Evolutionary conservation across 2,888 invertebrate genomes (phyloP), one percentile per base, ranked within the genome.

Genomic region (Apamea sordens): DNA sequence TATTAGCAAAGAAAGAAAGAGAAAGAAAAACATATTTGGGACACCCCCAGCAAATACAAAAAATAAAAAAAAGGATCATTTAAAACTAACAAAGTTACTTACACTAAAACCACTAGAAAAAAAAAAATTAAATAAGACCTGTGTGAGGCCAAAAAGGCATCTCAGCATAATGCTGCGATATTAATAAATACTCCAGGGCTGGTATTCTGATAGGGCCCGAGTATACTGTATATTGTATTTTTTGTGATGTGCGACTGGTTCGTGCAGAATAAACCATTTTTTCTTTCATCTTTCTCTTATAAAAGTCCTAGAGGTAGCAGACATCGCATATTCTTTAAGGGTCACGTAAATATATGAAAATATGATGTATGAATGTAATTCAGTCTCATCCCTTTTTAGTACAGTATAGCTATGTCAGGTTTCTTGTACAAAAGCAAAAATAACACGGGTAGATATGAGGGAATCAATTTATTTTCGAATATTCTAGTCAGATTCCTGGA

Each of bases 331-430:
- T 65, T 56, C 56, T 82, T 41, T 15, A 24, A 24, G 24, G 53
- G 24, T 81, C 63, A 56, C 63, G 53, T 64, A 36, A 36, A 80
- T 80, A 24, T 53, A 64, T 36, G 36, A 81, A 64, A 79, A 74
- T 36, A 47, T 74, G 63, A 79, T 21, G 11, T 75, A 79, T 75
- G 82, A 50, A 47, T 64, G 64, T 74, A 65, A 75, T 64, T 50
- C 21, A n/a, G 56, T 76, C 11, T 50, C 50, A 44, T 21, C 18
- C 50, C 41, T 59, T 82, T 75, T 82, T 67, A 59, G n/a, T 82
- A 53, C 8, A 75, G 59, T 75, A 82, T 13, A 21, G 41, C 41
- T 65, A 82, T 75, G 75, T 59, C 64, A 65, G 5, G 21, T 41
- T 73, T 41, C 15, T 82, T 47, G 24, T 1, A 41, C 41, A 21